phyloP scores from a whole-genome alignment of 2,888 invertebrate species.

The Schizaphis graminum region DNA sequence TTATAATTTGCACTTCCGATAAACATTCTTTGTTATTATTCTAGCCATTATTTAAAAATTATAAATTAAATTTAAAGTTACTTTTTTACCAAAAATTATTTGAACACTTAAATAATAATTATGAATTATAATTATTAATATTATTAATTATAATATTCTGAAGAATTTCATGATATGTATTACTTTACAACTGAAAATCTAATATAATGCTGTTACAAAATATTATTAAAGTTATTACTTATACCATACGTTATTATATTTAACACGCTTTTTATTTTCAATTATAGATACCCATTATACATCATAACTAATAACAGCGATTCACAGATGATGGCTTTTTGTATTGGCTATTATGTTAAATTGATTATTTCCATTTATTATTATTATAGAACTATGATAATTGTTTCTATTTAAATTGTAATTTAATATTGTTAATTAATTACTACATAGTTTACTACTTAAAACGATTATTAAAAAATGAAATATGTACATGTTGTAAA shows the following conservation, averaged over 20 bases:
- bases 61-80: constrained; percentile 25
- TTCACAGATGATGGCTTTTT: neutral
- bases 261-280: neutral
- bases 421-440: neutral
- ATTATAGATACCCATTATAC: neutral
- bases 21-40: neutral
- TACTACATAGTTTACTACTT: neutral
- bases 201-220: neutral
- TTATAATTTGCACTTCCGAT: constrained; percentile 28
- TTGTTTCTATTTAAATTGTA: neutral
- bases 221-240: neutral
- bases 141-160: neutral
- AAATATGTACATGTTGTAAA: neutral
- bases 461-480: neutral
- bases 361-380: neutral
- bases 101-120: neutral
- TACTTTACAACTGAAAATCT: neutral
- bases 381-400: neutral
- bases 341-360: neutral
- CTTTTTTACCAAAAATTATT: neutral
- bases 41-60: constrained; percentile 10
- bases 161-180: neutral
- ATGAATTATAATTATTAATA: neutral
- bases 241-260: neutral
- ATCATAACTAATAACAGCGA: neutral